A percentile compares a stretch with the other conserved stretches of the same genome.
phyloP scores from a whole-genome alignment of 2,113 vertebrate species.

The Dendrocopos noguchii region DNA sequence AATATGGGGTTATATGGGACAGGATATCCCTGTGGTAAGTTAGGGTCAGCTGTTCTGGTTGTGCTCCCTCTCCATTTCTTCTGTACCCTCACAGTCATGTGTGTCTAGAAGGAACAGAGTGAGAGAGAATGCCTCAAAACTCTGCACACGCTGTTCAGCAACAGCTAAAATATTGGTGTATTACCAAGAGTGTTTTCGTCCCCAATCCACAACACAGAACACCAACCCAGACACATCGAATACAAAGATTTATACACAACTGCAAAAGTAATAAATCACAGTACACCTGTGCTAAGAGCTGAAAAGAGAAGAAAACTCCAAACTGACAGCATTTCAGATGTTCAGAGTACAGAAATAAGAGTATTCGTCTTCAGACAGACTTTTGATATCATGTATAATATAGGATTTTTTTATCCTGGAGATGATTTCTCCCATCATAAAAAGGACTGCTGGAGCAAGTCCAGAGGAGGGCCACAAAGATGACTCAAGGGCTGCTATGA shows the following conservation, averaged over 20 bases:
- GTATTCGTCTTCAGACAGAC: background rate
- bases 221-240: background rate
- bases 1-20: background rate
- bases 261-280: background rate
- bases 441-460: too few species aligned
- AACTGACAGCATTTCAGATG: background rate
- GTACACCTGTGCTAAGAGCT: background rate
- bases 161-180: background rate
- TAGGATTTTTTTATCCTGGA: background rate
- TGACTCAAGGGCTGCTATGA: too few species aligned
- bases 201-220: background rate
- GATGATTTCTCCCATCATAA: background rate
- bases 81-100: fast-evolving
- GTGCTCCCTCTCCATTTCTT: background rate
- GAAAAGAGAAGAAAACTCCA: background rate
- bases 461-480: too few species aligned
- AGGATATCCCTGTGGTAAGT: background rate
- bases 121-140: background rate
- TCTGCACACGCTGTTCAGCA: background rate
- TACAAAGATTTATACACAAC: background rate
- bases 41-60: background rate
- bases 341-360: background rate
- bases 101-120: background rate
- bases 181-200: background rate
- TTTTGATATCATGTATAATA: background rate